A percentile compares a stretch with the other conserved stretches of the same genome.
Conservation (phyloP, 2,888 invertebrate species). For the Xestobium rufovillosum region DNA sequence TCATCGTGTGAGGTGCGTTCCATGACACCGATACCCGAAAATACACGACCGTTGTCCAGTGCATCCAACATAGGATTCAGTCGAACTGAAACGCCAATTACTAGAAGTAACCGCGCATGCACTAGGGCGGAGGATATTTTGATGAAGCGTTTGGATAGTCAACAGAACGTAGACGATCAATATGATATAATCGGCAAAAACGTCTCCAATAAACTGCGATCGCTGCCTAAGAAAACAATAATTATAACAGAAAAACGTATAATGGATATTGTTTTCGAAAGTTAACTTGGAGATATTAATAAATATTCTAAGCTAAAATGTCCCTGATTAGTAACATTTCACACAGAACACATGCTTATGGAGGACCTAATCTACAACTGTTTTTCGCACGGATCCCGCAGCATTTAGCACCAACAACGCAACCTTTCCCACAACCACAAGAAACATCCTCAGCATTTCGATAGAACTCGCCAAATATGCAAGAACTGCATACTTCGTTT, state of each 20-base stretch:
- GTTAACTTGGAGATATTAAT: constrained; percentile 9
- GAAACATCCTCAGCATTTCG: no score
- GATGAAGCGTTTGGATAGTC: constrained; percentile 7
- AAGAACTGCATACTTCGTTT: no score
- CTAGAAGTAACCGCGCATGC: constrained; percentile 1
- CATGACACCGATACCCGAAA: no score
- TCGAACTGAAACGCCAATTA: constrained; percentile 2
- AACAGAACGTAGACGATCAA: constrained; percentile 12
- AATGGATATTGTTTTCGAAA: constrained; percentile 13
- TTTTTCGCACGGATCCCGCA: no score
- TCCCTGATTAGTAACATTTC: no score
- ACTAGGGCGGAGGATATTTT: constrained; percentile 10
- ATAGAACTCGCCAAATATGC: no score
- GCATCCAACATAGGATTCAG: constrained; percentile 6
- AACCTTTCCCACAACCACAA: no score
- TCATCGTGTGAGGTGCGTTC: no score
- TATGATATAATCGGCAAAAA: constrained; percentile 14
- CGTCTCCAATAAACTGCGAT: constrained; percentile 14
- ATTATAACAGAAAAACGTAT: constrained; percentile 17
- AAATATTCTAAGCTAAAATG: constrained; percentile 2
- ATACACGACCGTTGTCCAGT: constrained; percentile 7
- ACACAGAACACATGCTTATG: no score
- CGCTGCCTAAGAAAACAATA: constrained; percentile 10
- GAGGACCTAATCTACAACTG: no score
- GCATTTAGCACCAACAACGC: no score